Conservation (phyloP, 2,888 invertebrate species). For the Tupiocoris notatus region DNA sequence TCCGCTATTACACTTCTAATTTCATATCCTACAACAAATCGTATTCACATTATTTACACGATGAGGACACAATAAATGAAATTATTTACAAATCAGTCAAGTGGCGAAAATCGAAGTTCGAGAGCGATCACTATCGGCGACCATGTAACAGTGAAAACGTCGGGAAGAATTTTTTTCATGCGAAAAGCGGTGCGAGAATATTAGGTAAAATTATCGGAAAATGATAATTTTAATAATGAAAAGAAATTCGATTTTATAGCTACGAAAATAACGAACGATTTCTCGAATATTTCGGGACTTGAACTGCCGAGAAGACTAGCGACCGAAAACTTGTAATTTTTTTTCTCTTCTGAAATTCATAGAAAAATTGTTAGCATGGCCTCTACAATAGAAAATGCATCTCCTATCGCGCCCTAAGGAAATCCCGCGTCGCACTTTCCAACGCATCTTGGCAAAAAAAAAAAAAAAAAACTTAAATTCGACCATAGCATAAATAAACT, state of each 20-base stretch:
- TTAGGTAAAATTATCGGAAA: too few species aligned
- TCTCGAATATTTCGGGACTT: too few species aligned
- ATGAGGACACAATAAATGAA: constrained; percentile 17
- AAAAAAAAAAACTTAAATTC: constrained; percentile 19
- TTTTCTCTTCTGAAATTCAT: not conserved
- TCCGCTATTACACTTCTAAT: not conserved
- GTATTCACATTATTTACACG: constrained; percentile 39
- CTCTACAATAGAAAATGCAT: not conserved
- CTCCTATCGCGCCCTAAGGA: not conserved
- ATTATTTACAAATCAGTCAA: constrained; percentile 44
- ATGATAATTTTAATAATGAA: too few species aligned
- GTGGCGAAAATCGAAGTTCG: constrained; percentile 36
- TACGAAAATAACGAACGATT: too few species aligned
- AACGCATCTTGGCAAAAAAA: constrained; percentile 7
- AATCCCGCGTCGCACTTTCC: not conserved
- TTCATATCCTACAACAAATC: constrained; percentile 28
- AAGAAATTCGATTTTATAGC: too few species aligned
- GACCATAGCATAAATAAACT: constrained; percentile 25
- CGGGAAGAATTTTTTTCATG: too few species aligned
- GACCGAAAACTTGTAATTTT: too few species aligned
- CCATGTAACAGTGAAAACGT: too few species aligned
- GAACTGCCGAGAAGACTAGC: too few species aligned
- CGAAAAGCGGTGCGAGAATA: too few species aligned
- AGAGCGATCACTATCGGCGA: constrained; percentile 5
- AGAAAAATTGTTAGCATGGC: too few species aligned